These are phyloP conservation scores for Fulmarus glacialis DNA, from an alignment of 2,113 vertebrate species.

Conservation along the genomic window DNA sequence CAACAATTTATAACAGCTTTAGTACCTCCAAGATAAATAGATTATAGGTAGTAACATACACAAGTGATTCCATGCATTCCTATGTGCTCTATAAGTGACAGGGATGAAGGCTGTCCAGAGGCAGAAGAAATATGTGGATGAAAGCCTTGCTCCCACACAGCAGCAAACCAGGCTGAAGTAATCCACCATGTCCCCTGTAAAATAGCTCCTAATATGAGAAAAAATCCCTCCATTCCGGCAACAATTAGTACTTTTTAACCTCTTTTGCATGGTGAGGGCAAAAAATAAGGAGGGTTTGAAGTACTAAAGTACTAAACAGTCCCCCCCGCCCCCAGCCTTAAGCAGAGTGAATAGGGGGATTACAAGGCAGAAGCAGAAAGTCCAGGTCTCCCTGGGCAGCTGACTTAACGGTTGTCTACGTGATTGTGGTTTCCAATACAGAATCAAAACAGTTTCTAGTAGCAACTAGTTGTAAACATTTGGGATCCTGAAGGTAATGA, in stretches of 20 bases:
- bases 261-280: not conserved
- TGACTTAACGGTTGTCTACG: not conserved
- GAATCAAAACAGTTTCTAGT: slow-evolving; percentile 52
- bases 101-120: not conserved
- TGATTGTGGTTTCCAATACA: slow-evolving; percentile 38
- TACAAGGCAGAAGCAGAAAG: not conserved
- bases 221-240: not conserved
- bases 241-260: not conserved
- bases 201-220: not conserved
- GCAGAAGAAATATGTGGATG: not conserved
- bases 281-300: not conserved
- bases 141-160: not conserved
- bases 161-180: not conserved
- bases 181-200: not conserved
- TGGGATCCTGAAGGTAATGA: slow-evolving; percentile 28
- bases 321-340: not conserved
- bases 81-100: not conserved
- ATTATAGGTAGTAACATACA: not conserved
- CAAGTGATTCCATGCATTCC: not conserved
- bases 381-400: not conserved
- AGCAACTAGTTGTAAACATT: slow-evolving; percentile 50
- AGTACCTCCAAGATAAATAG: not conserved
- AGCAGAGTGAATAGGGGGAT: not conserved
- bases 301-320: not conserved
- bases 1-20: not conserved